Conservation (phyloP, 2,797 vertebrate species). For the Iguana delicatissima region DNA sequence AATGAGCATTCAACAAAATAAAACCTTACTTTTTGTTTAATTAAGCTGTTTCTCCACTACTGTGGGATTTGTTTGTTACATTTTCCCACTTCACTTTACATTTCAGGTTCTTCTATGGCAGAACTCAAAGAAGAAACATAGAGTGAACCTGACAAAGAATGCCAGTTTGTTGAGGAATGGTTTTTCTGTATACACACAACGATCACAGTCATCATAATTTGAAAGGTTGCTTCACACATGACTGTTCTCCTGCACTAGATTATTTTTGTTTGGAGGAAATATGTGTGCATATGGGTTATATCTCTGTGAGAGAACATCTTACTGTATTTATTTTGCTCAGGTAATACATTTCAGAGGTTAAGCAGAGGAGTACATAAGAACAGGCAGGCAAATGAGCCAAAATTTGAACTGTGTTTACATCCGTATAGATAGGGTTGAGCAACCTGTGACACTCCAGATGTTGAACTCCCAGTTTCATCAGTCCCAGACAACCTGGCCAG, state of each 20-base stretch:
- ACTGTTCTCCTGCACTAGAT: neutral
- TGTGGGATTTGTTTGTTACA: neutral
- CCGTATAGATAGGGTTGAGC: neutral
- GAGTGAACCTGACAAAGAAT: neutral
- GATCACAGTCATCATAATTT: neutral
- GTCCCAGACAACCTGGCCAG: too few species aligned
- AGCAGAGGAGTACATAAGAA: neutral
- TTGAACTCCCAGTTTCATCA: too few species aligned
- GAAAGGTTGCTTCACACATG: neutral
- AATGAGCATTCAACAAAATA: neutral
- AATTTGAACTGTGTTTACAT: neutral
- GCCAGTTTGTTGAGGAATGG: neutral
- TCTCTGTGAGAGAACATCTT: neutral
- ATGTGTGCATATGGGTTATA: neutral
- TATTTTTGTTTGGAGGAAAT: neutral
- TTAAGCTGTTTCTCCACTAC: neutral
- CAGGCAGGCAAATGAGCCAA: neutral
- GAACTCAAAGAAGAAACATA: neutral
- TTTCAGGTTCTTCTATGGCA: neutral
- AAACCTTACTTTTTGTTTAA: neutral
- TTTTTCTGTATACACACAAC: neutral
- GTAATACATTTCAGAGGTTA: neutral
- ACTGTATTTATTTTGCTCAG: neutral
- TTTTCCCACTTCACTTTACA: neutral
- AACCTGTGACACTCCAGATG: too few species aligned